These are phyloP conservation scores for Pharmacophagus antenor DNA, from an alignment of 2,888 invertebrate species.

Conservation along the genomic window DNA sequence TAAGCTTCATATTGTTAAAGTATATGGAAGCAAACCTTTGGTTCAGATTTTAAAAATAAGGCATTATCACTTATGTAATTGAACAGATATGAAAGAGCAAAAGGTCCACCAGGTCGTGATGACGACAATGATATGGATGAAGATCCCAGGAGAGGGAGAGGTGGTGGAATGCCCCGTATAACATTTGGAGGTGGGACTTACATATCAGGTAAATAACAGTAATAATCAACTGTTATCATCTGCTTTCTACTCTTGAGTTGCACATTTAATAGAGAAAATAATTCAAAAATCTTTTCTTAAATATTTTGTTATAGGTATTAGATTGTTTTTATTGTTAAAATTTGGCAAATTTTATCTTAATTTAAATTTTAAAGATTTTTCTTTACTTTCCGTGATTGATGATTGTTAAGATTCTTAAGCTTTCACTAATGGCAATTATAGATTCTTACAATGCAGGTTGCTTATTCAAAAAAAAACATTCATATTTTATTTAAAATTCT, in stretches of 20 bases:
- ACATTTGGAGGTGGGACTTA: constrained; percentile 71
- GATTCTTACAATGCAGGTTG: too few relatives aligned
- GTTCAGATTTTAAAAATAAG: too few relatives aligned
- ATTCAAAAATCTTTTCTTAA: background rate
- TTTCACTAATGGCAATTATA: too few relatives aligned
- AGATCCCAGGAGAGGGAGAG: constrained; percentile 87
- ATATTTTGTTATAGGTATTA: constrained; percentile 16
- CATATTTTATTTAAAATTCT: background rate
- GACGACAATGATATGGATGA: constrained; percentile 89
- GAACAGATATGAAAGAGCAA: constrained; percentile 92
- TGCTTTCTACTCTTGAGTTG: background rate
- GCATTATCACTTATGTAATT: too few relatives aligned
- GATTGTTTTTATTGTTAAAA: background rate
- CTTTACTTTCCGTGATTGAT: too few relatives aligned
- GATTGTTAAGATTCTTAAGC: too few relatives aligned
- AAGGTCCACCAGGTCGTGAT: constrained; percentile 93
- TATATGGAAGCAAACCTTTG: too few relatives aligned
- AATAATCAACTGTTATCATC: constrained; percentile 9
- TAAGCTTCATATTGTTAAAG: too few relatives aligned
- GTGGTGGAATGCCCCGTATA: constrained; percentile 62
- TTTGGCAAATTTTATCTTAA: background rate
- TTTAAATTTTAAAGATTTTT: background rate
- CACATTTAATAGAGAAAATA: background rate
- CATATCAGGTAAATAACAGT: constrained; percentile 58
- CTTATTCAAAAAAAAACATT: background rate